Percentiles rank a stretch among this genome's conserved stretches.
phyloP scores from a whole-genome alignment of 2,888 invertebrate genomes.

The Mesoligia furuncula region DNA sequence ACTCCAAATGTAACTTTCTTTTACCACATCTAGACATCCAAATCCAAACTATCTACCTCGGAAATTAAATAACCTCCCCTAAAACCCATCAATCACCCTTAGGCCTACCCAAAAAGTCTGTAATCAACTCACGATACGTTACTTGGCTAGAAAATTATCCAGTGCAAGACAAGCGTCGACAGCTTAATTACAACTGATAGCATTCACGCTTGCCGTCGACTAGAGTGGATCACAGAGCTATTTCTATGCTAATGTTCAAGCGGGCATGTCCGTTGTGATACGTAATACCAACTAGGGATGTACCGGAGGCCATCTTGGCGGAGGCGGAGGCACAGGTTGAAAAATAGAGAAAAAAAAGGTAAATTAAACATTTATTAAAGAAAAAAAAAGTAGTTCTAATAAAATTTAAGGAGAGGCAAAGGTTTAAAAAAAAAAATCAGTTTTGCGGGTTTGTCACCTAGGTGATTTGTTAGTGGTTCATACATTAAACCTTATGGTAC shows the following conservation, averaged over 20 bases:
- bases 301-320: background rate
- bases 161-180: slow-evolving; percentile 65
- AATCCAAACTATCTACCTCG: slow-evolving; percentile 42
- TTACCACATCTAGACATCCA: background rate
- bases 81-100: slow-evolving; percentile 52
- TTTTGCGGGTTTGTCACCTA: background rate
- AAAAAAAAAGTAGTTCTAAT: background rate
- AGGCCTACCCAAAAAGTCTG: slow-evolving; percentile 53
- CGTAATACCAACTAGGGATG: slow-evolving; percentile 39
- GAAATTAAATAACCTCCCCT: slow-evolving; percentile 45
- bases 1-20: background rate
- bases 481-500: background rate
- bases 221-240: slow-evolving; percentile 64
- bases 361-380: background rate
- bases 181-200: slow-evolving; percentile 73
- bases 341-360: too few relatives aligned
- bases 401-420: accelerated
- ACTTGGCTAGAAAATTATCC: slow-evolving; percentile 63
- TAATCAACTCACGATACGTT: slow-evolving; percentile 60
- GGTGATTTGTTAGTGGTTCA: background rate
- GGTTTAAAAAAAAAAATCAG: background rate
- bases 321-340: background rate
- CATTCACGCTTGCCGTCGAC: slow-evolving; percentile 65
- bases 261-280: slow-evolving; percentile 57
- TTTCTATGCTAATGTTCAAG: slow-evolving; percentile 64